Evolutionary conservation across 2,888 invertebrate species (phyloP), one percentile per base, ranked within the genome.

Genomic region (Vandiemenella viatica): DNA sequence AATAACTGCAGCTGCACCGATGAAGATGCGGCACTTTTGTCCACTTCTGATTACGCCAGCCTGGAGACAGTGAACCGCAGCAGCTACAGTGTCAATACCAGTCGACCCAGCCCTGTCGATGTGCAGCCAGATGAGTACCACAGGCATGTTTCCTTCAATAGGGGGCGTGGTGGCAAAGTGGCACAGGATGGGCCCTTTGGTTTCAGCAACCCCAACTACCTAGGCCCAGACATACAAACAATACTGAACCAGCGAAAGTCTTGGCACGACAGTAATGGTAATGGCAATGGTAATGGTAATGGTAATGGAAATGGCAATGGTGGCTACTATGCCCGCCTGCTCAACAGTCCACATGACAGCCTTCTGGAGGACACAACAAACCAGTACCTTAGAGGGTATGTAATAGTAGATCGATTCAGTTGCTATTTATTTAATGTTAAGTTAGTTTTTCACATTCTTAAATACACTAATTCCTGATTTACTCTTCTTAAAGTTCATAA

Each of bases 11-110:
- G 70, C 17, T 68, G 73, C 42, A 74, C 76, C 50, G 77, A 78
- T 55, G 63, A 61, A 20, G 65, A 64, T 2, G 74, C 74, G 51
- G 69, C 68, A 47, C 74, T 75, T 52, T 60, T 72, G 52, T 80
- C 80, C 1, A 83, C 83, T 1, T 83, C 83, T 4, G 83, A 83
- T 60, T 84, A 83, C 63, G 82, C 80, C 47, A 82, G 83, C 60
- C 80, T 82, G 44, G 83, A 82, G 63, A 60, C 62, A 1, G 75
- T 79, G 18, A 75, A 76, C 61, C 63, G 75, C 23, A 69, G 68
- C 53, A 68, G 64, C 55, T 69, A 69, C 54, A 51, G 47, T 19
- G 46, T 53, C 47, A 45, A 32, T 45, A 47, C 43, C 44, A 38
- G 37, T 16, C 45, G 45, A 44, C 45, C 32, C 21, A 51, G 50